A percentile compares a stretch with the other conserved stretches of the same genome.
Evolutionary conservation across 2,113 vertebrate genomes (phyloP).

Genomic region (Salvelinus alpinus): DNA sequence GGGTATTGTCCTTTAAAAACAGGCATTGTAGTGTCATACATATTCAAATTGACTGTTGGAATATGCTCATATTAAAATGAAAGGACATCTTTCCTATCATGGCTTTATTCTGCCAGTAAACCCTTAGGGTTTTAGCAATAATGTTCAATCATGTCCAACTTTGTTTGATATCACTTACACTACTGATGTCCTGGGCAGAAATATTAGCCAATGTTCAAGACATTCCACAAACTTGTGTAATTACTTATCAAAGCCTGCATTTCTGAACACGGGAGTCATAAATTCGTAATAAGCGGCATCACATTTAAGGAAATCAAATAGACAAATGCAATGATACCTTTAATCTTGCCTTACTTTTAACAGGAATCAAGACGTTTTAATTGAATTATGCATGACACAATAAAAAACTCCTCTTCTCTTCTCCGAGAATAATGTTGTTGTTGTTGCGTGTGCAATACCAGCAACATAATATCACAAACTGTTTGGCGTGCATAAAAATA

Average conservation of each 20-base stretch:
- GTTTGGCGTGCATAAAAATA: slow-evolving; percentile 76
- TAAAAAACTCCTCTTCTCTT: slow-evolving; percentile 57
- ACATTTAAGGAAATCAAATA: slow-evolving; percentile 87
- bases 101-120: neutral
- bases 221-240: slow-evolving; percentile 76
- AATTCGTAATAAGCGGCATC: slow-evolving; percentile 89
- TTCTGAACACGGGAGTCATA: slow-evolving; percentile 81
- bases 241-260: slow-evolving; percentile 83
- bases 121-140: neutral
- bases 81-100: neutral
- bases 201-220: slow-evolving; percentile 69
- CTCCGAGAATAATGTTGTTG: slow-evolving; percentile 76
- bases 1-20: neutral
- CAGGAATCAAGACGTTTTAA: slow-evolving; percentile 80
- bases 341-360: slow-evolving; percentile 75
- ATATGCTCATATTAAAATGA: slow-evolving; percentile 5
- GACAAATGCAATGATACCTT: slow-evolving; percentile 85
- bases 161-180: slow-evolving; percentile 32
- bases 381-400: slow-evolving; percentile 86
- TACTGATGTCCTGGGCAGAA: slow-evolving; percentile 50
- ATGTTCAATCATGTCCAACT: slow-evolving; percentile 10
- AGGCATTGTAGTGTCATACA: neutral
- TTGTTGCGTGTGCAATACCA: slow-evolving; percentile 72
- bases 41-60: neutral
- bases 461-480: too few species aligned